Evolutionary conservation across 2,113 vertebrate species (phyloP), one percentile per base, ranked within the genome.

Genomic region (Tragelaphus strepsiceros): DNA sequence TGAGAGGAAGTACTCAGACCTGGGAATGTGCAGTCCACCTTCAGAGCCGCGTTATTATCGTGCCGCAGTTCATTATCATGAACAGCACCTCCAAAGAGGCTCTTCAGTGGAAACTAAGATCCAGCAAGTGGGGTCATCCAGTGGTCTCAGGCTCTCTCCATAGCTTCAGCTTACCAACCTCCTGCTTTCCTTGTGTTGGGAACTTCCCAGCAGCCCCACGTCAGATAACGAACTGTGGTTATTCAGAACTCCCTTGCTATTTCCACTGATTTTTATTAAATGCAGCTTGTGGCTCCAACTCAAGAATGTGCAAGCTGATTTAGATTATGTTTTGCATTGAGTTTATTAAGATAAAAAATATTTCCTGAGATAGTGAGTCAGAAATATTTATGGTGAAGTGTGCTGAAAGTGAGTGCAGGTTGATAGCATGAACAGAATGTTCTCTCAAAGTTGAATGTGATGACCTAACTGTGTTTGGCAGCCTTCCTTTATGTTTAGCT

Each of bases 241-340:
- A 95, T 96, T 96, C 74, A 43, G 97, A 98, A 98, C 96, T 95
- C 98, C 95, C 98, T 12, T 90, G 81, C 96, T 93, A 7, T 98
- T 96, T 90, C 59, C 59, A 59, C 95, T 86, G 97, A 92, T 88
- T 98, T 98, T 99, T 98, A 98, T 98, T 98, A 96, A 98, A 97
- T 1, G 1, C 93, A 90, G 98, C 78, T 96, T 98, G 91, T 97
- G 98, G 97, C 97, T 96, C 54, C 3, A 67, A 74, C 62, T 97
- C 97, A 97, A 94, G 97, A 97, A 97, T 96, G 94, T 0, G 0
- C 85, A 97, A 22, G 95, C 96, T 97, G 98, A 78, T 81, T 98
- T 97, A 81, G 88, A 13, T 95, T 97, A 49, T 15, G 91, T 97
- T 98, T 97, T 95, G 95, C 91, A 59, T 64, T 30, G 98, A 98